Percentiles rank a stretch among this genome's conserved stretches.
Conservation (phyloP, 2,797 vertebrate genomes). For the Alosa sapidissima region DNA sequence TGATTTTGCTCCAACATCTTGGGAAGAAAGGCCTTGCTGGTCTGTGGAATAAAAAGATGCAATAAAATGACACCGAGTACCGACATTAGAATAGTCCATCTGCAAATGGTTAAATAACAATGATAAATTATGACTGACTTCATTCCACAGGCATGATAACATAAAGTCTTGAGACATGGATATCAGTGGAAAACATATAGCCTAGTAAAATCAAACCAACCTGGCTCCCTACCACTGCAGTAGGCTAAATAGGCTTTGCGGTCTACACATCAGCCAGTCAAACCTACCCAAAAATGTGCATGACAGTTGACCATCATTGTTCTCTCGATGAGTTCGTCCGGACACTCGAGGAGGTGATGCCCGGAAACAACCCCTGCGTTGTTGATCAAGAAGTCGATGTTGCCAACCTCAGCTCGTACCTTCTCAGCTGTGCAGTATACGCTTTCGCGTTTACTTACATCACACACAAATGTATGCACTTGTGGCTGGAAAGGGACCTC, state of each 20-base stretch:
- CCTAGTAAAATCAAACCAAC: too few species aligned
- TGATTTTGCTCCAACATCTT: constrained; percentile 88
- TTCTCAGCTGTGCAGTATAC: constrained; percentile 82
- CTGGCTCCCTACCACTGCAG: too few species aligned
- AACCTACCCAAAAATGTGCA: constrained; percentile 87
- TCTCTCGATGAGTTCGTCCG: constrained; percentile 86
- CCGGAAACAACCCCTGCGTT: constrained; percentile 86
- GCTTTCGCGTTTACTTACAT: constrained; percentile 83
- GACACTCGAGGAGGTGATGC: constrained; percentile 86
- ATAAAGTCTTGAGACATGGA: neutral
- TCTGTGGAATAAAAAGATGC: constrained; percentile 64
- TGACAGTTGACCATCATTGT: constrained; percentile 93
- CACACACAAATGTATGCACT: constrained; percentile 85
- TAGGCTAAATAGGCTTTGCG: too few species aligned
- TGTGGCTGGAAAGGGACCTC: constrained; percentile 74
- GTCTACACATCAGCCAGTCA: neutral
- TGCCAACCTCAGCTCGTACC: constrained; percentile 82
- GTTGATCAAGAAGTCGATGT: constrained; percentile 83
- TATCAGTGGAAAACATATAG: neutral
- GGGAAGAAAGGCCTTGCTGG: constrained; percentile 87
- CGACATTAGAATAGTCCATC: neutral
- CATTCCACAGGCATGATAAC: neutral
- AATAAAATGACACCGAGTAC: neutral
- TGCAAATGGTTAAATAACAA: neutral
- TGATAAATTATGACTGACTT: neutral